Base-by-base conservation (phyloP, 2,888 invertebrate genomes). In the Eulithis prunata region DNA sequence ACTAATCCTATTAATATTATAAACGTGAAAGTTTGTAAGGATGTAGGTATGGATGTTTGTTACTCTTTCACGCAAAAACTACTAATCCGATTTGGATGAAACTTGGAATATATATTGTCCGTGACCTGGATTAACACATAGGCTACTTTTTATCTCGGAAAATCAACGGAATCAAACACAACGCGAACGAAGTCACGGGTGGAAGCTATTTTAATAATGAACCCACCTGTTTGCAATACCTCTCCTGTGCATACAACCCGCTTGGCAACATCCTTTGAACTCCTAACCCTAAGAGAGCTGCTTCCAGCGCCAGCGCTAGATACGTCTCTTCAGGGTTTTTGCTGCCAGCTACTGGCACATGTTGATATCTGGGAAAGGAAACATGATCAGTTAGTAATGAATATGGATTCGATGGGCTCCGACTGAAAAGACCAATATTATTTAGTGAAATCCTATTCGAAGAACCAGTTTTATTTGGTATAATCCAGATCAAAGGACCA, bases 201-300 rank as follows among this genome's bases (percentile, higher is more conserved):
- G 21, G 21, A 1, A 21, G 21, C 21, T 21, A 5, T 6, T 1
- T 6, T 21, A 1, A 32, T 6, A 32, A 32, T 57, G 11, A 38
- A 41, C 41, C 66, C 38, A 90, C 90, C 89, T 90, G 91, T 71
- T 92, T 93, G 70, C 92, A 92, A 68, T 93, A 91, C 69, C 92
- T 78, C 78, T 94, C 95, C 90, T 97, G 97, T 57, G 97, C 96
- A 83, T 97, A 97, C 3, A 96, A 89, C 2, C 97, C 97, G 49
- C 95, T 94, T 0, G 97, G 97, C 94, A 97, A 94, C 83, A 96
- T 95, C 69, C 97, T 89, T 81, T 97, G 96, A 78, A 97, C 96
- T 0, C 97, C 97, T 11, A 97, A 88, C 0, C 97, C 97, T 36
- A 97, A 94, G 1, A 97, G 90, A 0, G 97, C 97, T 0, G 96